phyloP scores from a whole-genome alignment of 2,797 vertebrate species.

The Stomatorhinus walkeri region DNA sequence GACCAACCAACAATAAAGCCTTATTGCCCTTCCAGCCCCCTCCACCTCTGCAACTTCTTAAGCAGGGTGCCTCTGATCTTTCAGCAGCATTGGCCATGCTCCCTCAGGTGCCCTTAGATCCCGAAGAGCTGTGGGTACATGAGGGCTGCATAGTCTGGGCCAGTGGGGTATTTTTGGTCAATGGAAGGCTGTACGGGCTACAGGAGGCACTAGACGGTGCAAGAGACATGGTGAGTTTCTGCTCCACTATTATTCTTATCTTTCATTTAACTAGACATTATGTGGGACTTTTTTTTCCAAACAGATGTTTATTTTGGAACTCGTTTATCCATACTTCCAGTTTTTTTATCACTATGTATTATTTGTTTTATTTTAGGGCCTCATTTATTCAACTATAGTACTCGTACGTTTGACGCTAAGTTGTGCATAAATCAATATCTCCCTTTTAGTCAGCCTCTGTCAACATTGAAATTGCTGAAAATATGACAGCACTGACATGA shows the following conservation, averaged over 20 bases:
- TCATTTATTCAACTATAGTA: neutral
- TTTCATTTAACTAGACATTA: neutral
- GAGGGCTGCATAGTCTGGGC: constrained; percentile 97
- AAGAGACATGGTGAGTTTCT: constrained; percentile 81
- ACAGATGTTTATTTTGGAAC: neutral
- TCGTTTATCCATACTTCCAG: neutral
- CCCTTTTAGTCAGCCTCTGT: neutral
- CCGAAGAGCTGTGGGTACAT: constrained; percentile 97
- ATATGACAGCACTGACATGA: neutral
- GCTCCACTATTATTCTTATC: neutral
- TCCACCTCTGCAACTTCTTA: constrained; percentile 52
- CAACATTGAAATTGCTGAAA: neutral
- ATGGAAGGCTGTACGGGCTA: constrained; percentile 92
- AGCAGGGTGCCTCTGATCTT: constrained; percentile 72
- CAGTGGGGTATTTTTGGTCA: constrained; percentile 96
- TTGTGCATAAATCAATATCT: neutral
- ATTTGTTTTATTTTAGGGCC: neutral
- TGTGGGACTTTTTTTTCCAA: neutral
- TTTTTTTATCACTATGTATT: neutral
- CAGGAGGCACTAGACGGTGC: constrained; percentile 96
- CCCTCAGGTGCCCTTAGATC: constrained; percentile 95
- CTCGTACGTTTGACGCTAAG: neutral
- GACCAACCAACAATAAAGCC: constrained; percentile 70
- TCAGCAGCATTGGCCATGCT: constrained; percentile 79
- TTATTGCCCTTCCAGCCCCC: constrained; percentile 84